These are phyloP conservation scores for Nestor notabilis DNA, from an alignment of 2,113 vertebrate genomes.

Conservation along the genomic window DNA sequence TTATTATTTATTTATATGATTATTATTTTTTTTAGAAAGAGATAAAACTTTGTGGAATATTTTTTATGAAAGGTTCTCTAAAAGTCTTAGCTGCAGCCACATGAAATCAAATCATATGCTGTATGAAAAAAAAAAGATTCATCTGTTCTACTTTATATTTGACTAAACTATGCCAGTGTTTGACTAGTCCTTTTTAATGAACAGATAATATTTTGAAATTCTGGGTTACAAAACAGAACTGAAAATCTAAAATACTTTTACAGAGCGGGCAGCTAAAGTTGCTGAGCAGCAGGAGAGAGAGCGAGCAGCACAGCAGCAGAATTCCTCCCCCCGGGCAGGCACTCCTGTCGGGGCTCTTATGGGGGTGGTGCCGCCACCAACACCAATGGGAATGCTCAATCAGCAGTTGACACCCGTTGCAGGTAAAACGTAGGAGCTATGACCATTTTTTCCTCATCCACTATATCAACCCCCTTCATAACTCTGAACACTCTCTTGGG, in stretches of 20 bases:
- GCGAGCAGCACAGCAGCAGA: constrained; percentile 89
- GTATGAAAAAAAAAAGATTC: constrained; percentile 67
- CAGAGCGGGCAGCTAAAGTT: constrained; percentile 99
- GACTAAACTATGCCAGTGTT: constrained; percentile 81
- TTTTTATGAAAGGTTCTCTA: constrained; percentile 75
- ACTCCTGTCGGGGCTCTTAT: constrained; percentile 96
- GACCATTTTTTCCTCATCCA: constrained; percentile 83
- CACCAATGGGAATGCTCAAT: constrained; percentile 98
- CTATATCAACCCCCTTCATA: constrained; percentile 82
- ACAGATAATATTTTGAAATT: constrained; percentile 83
- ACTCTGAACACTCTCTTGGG: constrained; percentile 69
- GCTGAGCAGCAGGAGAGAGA: constrained; percentile 99
- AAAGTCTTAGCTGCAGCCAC: constrained; percentile 72
- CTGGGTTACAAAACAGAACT: constrained; percentile 85
- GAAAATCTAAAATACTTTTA: constrained; percentile 87
- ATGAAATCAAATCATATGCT: constrained; percentile 73
- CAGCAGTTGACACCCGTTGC: constrained; percentile 96
- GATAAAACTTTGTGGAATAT: constrained; percentile 71
- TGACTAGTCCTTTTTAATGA: constrained; percentile 83
- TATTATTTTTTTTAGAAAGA: neutral
- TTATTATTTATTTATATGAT: too few species aligned
- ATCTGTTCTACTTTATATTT: constrained; percentile 77
- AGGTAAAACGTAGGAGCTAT: constrained; percentile 90
- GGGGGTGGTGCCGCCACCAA: constrained; percentile 96
- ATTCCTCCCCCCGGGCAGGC: constrained; percentile 95